Conservation (phyloP, 2,888 invertebrate genomes). For the Oxycera nigricornis region DNA sequence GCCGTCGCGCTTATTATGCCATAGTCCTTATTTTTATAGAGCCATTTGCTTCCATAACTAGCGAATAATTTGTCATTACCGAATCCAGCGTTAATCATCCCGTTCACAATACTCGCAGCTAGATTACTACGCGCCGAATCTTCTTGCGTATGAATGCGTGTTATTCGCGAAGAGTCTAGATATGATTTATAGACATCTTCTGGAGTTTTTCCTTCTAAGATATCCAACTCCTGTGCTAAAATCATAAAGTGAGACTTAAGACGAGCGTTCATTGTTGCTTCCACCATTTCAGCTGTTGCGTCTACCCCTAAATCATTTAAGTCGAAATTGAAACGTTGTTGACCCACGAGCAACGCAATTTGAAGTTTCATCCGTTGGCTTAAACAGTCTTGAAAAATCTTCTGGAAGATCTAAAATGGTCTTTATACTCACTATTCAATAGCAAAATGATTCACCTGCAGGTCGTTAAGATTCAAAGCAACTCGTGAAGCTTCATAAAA, state of each 20-base stretch:
- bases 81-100: conserved; percentile 94
- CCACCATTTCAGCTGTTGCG: conserved; percentile 71
- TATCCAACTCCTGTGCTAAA: conserved; percentile 91
- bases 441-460: conserved; percentile 73
- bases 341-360: conserved; percentile 88
- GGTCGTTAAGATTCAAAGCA: conserved; percentile 88
- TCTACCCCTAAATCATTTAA: conserved; percentile 69
- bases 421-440: conserved; percentile 63
- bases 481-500: conserved; percentile 89
- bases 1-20: conserved; percentile 94
- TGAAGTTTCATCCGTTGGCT: conserved; percentile 76
- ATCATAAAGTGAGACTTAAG: conserved; percentile 87
- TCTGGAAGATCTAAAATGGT: conserved; percentile 30
- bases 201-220: conserved; percentile 94
- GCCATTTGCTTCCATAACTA: conserved; percentile 76
- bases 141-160: conserved; percentile 65
- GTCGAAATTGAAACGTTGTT: conserved; percentile 85
- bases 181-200: conserved; percentile 97
- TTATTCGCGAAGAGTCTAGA: conserved; percentile 73
- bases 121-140: conserved; percentile 93
- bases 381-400: conserved; percentile 19
- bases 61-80: conserved; percentile 89
- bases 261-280: conserved; percentile 87
- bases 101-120: conserved; percentile 94
- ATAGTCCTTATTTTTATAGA: conserved; percentile 94